A percentile compares a stretch with the other conserved stretches of the same genome.
Conservation (phyloP, 2,888 invertebrate species). For the Callyntrura sp. region DNA sequence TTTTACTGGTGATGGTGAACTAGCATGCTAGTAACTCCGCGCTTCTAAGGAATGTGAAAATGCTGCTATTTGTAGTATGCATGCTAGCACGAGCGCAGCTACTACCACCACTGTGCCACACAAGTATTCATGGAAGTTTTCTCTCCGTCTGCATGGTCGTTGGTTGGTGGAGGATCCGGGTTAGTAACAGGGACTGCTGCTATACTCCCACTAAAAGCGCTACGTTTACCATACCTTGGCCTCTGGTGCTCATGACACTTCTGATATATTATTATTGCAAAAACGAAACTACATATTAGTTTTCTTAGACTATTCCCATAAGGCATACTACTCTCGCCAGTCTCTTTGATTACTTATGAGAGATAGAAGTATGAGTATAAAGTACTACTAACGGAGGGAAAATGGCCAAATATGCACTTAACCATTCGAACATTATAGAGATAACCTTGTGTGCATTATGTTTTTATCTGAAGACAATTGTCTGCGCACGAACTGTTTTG, state of each 20-base stretch:
- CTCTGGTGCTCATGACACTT: constrained; percentile 40
- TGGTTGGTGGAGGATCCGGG: not conserved
- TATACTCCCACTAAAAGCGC: not conserved
- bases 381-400: too few species aligned
- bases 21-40: not conserved
- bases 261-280: not conserved
- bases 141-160: constrained; percentile 5
- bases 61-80: constrained; percentile 24
- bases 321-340: not conserved
- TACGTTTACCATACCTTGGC: constrained; percentile 1
- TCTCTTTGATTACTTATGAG: constrained; percentile 36
- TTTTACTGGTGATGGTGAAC: too few species aligned
- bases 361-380: not conserved
- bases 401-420: too few species aligned
- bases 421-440: too few species aligned
- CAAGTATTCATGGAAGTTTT: constrained; percentile 53
- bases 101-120: too few species aligned
- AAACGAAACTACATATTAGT: constrained; percentile 2
- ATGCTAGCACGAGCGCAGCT: not conserved
- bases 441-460: too few species aligned
- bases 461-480: too few species aligned
- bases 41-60: constrained; percentile 55
- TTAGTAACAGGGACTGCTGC: not conserved
- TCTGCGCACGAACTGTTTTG: too few species aligned
- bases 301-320: constrained; percentile 62